Base-by-base conservation (phyloP, 2,888 invertebrate species). In the Apotomis betuletana region DNA sequence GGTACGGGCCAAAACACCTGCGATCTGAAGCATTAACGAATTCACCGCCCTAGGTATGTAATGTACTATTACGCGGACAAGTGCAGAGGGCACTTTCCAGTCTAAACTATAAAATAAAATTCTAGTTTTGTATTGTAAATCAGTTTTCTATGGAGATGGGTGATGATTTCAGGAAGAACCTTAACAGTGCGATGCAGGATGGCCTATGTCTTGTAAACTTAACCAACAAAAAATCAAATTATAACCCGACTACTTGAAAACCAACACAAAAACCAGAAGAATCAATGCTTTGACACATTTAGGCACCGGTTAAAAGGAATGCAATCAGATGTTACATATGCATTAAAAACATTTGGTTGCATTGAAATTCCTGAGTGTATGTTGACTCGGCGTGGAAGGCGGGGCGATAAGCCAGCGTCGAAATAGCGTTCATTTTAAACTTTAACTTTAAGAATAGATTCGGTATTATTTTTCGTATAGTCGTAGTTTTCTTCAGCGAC, bases 301-400 rank as follows among this genome's bases (percentile, higher is more conserved):
- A 78, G 80, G 82, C 78, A 76, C 80, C 76, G 80, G 80, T 80
- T 79, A 78, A 80, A 78, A 81, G 83, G 84, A 86, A 85, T 87
- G 87, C 85, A 86, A 87, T 85, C 82, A 81, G 82, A 83, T 83
- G 80, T 82, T 83, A 82, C 81, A 82, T 83, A 81, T 82, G 81
- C 82, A 78, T 68, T 80, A 82, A 82, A 82, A 82, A 83, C 83
- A 83, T 77, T 76, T 78, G 80, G 83, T 80, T 83, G 85, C 83
- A 85, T 87, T 83, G 84, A 87, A 88, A 88, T 88, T 86, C 86
- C 87, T 75, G 77, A 80, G 79, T 80, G 80, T 79, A 80, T 80
- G 81, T 79, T 81, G 79, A 86, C 83, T 85, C 86, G 83, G 83
- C 81, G 81, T 81, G 69, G 61, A 64, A 60, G 62, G 67, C 61